phyloP scores from a whole-genome alignment of 2,888 invertebrate genomes.

The Phaonia tiefii region DNA sequence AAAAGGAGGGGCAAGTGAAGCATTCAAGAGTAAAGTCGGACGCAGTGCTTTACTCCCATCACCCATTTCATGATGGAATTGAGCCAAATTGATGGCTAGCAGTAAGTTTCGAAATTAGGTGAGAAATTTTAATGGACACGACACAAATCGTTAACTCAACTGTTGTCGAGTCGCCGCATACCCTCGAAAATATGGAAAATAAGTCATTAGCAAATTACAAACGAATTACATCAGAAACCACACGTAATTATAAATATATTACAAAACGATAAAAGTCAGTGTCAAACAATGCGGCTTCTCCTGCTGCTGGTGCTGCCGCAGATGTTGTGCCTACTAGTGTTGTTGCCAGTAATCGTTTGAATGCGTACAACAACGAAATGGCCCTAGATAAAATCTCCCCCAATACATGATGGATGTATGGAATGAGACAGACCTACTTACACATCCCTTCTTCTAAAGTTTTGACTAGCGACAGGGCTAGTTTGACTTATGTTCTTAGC shows the following conservation, averaged over 20 bases:
- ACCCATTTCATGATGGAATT: no score
- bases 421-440: conserved; percentile 40
- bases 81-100: conserved; percentile 13
- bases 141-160: conserved; percentile 12
- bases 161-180: background rate
- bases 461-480: conserved; percentile 47
- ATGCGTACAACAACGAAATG: conserved; percentile 1
- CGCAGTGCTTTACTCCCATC: no score
- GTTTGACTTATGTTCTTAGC: conserved; percentile 1
- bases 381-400: conserved; percentile 69
- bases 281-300: conserved; percentile 11
- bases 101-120: background rate
- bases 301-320: conserved; percentile 11
- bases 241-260: conserved; percentile 69
- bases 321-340: conserved; percentile 1
- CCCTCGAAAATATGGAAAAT: conserved; percentile 25
- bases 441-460: conserved; percentile 47
- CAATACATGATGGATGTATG: conserved; percentile 74
- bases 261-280: conserved; percentile 64
- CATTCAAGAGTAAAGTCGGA: no score
- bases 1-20: no score
- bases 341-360: conserved; percentile 23
- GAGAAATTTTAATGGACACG: conserved; percentile 4
- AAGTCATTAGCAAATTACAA: conserved; percentile 77
- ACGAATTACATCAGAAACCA: conserved; percentile 66